Conservation (phyloP, 2,888 invertebrate genomes). For the Macrophya alboannulata region DNA sequence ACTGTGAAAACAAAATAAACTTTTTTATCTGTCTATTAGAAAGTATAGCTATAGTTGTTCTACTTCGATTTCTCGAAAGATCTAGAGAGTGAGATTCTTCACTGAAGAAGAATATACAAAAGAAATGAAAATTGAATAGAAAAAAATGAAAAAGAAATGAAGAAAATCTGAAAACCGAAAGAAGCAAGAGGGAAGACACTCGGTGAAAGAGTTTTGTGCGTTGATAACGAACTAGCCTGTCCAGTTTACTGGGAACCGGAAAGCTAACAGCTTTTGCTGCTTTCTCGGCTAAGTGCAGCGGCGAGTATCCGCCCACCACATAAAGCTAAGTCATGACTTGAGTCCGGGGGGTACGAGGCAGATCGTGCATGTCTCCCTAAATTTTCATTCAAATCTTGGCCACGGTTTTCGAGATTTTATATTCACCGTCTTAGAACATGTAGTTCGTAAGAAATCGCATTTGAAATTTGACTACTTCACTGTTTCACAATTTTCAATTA, state of each 20-base stretch:
- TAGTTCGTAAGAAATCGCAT: too few relatives aligned
- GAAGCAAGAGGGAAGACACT: not conserved
- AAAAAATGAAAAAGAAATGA: not conserved
- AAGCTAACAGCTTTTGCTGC: slow-evolving; percentile 44
- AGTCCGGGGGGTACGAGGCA: not conserved
- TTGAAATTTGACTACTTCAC: too few relatives aligned
- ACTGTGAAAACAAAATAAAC: not conserved
- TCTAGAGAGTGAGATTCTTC: not conserved
- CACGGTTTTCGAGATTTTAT: too few relatives aligned
- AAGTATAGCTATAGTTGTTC: not conserved
- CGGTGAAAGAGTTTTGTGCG: slow-evolving; percentile 42
- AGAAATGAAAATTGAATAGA: not conserved
- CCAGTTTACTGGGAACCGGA: slow-evolving; percentile 43
- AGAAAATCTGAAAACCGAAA: not conserved
- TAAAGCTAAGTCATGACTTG: slow-evolving; percentile 36
- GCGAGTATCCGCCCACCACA: slow-evolving; percentile 44
- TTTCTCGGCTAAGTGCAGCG: slow-evolving; percentile 32
- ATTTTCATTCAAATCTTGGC: too few relatives aligned
- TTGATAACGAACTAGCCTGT: slow-evolving; percentile 47
- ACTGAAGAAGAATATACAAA: not conserved
- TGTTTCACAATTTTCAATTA: too few relatives aligned
- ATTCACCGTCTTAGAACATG: too few relatives aligned
- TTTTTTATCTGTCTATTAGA: not conserved
- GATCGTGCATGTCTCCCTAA: not conserved
- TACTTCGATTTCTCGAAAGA: not conserved